These are phyloP conservation scores for Harpegnathos saltator DNA, from an alignment of 1,140 invertebrate genomes.

Conservation along the genomic window DNA sequence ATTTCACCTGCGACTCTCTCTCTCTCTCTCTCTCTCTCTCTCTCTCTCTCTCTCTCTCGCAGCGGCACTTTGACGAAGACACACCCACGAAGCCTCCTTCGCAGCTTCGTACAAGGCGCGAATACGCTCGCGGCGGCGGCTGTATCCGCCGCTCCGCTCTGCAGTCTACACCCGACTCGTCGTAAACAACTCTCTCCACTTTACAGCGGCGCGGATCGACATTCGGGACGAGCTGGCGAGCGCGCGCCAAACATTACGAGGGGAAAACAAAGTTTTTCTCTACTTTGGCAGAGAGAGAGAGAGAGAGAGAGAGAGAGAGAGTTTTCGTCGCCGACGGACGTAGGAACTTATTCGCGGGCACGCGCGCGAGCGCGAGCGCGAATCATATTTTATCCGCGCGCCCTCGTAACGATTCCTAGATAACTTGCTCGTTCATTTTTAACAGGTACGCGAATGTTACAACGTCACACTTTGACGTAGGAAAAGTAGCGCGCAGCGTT, in stretches of 20 bases:
- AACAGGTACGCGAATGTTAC: no score
- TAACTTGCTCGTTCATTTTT: no score
- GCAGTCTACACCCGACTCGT: conserved; percentile 27
- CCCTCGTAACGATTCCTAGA: no score
- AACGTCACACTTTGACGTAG: no score
- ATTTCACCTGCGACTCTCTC: conserved; percentile 11
- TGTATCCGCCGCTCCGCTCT: background rate
- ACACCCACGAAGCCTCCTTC: background rate
- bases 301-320: no score
- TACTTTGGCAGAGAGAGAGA: background rate
- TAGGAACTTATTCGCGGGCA: no score
- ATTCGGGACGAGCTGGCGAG: background rate
- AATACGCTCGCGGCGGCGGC: conserved; percentile 35
- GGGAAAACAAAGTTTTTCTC: background rate
- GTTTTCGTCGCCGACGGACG: no score
- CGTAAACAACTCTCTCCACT: conserved; percentile 48
- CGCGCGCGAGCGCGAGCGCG: no score
- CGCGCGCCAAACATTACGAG: conserved; percentile 5
- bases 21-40: no score
- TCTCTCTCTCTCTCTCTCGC: no score
- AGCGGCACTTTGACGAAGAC: conserved; percentile 33
- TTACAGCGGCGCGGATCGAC: background rate
- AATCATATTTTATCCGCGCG: no score
- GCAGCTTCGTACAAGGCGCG: conserved; percentile 17
- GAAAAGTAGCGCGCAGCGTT: no score